A percentile compares a stretch with the other conserved stretches of the same genome.
Conservation (phyloP, 2,888 invertebrate species). For the Bimastos eiseni region DNA sequence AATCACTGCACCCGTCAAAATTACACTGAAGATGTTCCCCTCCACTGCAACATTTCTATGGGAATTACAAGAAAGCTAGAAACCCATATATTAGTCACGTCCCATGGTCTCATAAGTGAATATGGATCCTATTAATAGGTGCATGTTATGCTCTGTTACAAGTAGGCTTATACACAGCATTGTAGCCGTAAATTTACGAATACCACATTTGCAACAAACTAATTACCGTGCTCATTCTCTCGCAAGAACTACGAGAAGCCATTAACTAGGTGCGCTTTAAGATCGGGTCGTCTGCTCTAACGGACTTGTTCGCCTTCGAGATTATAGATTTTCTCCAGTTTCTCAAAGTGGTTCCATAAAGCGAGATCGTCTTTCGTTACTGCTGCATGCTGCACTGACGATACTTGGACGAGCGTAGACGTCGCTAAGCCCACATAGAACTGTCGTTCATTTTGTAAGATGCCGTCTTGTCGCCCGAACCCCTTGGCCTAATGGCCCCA, state of each 20-base stretch:
- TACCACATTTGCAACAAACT: background rate
- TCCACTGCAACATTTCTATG: too few species aligned
- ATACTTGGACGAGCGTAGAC: background rate
- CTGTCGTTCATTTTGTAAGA: background rate
- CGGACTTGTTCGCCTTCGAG: background rate
- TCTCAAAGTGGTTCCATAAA: background rate
- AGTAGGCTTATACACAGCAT: too few species aligned
- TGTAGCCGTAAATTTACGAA: too few species aligned
- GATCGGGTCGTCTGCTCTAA: background rate
- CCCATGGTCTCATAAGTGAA: too few species aligned
- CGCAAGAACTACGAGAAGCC: background rate
- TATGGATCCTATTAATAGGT: too few species aligned
- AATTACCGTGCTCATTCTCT: background rate
- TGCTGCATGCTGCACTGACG: background rate
- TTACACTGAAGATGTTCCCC: too few species aligned
- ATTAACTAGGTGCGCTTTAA: background rate
- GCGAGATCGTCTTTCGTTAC: background rate
- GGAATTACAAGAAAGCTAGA: too few species aligned
- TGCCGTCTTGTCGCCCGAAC: background rate
- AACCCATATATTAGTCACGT: too few species aligned
- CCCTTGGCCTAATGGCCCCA: conserved; percentile 1
- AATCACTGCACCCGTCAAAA: too few species aligned
- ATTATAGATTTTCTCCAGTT: background rate
- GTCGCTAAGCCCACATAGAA: background rate
- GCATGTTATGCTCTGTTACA: too few species aligned